These are phyloP conservation scores for Trichacis sp. DNA, from an alignment of 2,888 invertebrate genomes.

Conservation along the genomic window DNA sequence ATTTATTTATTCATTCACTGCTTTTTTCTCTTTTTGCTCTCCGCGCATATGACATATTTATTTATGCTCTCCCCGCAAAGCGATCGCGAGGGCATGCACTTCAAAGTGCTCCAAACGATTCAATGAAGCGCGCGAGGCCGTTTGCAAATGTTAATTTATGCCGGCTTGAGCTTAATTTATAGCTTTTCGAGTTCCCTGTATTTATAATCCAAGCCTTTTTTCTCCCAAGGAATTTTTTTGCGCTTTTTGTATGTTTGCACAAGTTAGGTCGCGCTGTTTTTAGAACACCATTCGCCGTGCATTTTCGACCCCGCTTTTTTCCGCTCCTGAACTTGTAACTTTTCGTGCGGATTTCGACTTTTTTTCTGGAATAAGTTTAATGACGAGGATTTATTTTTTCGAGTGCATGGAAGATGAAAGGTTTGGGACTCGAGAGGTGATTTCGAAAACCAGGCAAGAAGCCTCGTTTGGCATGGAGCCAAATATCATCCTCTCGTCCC, in stretches of 20 bases:
- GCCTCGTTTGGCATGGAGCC: slow-evolving; percentile 27
- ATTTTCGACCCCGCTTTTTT: no score
- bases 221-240: neutral
- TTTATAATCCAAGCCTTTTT: neutral
- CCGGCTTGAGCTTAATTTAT: slow-evolving; percentile 13
- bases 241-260: neutral
- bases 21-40: no score
- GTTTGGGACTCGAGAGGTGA: no score
- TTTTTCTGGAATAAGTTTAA: neutral
- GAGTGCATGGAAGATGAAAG: no score
- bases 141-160: slow-evolving; percentile 15
- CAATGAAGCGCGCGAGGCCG: neutral
- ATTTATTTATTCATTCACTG: no score
- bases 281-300: no score
- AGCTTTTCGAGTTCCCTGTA: slow-evolving; percentile 1
- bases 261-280: neutral
- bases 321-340: no score
- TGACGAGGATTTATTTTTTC: no score
- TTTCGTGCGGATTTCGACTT: no score
- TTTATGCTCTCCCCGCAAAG: slow-evolving; percentile 10
- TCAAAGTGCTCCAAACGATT: slow-evolving; percentile 10
- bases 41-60: slow-evolving; percentile 11
- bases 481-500: slow-evolving; percentile 10
- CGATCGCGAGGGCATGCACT: slow-evolving; percentile 11
- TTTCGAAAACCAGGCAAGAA: slow-evolving; percentile 15